Evolutionary conservation across 2,113 vertebrate genomes (phyloP), one percentile per base, ranked within the genome.

Genomic region (Ursus arctos): DNA sequence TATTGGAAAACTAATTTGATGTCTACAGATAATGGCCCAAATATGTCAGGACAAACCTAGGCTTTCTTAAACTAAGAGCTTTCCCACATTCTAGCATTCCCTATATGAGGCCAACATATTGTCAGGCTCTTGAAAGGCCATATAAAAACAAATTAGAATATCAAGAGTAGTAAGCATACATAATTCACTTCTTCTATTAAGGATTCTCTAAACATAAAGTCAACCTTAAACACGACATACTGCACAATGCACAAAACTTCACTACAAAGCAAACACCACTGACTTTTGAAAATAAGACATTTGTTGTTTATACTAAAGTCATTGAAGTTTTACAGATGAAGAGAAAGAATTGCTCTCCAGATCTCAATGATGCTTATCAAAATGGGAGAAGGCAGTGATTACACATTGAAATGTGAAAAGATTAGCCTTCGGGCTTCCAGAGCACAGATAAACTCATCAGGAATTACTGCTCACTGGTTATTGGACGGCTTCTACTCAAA

Each of bases 311-410:
- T 61, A 69, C 55, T 40, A 61, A 91, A 92, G 82, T 80, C 77
- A 89, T 14, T 88, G 51, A 89, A 55, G 89, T 92, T 97, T 97
- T 87, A 95, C 72, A 95, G 57, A 91, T 59, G 83, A 77, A 84
- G 43, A 61, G 28, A 91, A 86, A 61, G 10, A 86, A 80, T n/a
- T 88, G n/a, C 33, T 88, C 71, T 94, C 83, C 16, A 87, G 83
- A 95, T 94, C 18, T 97, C 98, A 96, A 3, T 96, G 77, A 88
- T 80, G 85, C 87, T 95, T 95, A 87, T 92, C 89, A 94, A 87
- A 89, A 95, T 43, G 40, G 51, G 43, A 92, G 77, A 94, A 90
- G 69, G n/a, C 18, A 91, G 31, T 91, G 57, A 91, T 87, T 93
- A 63, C 33, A 96, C 40, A 80, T 8, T 77, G 10, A 69, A 94